phyloP scores from a whole-genome alignment of 2,113 vertebrate species.

The Actinemys pallida region DNA sequence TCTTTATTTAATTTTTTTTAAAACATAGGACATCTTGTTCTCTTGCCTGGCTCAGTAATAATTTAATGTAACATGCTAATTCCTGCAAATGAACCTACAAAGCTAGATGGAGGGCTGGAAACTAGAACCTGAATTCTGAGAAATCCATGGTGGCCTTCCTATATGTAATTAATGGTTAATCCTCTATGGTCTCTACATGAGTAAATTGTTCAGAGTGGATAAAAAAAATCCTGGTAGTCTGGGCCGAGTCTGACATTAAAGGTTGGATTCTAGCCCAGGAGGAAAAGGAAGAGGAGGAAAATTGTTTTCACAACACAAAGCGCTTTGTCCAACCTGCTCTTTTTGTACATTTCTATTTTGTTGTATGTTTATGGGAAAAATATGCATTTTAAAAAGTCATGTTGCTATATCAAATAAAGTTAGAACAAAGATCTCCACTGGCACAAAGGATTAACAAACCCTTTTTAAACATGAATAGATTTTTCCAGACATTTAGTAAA shows the following conservation, averaged over 20 bases:
- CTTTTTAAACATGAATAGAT: neutral
- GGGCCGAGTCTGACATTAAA: neutral
- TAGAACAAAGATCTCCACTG: neutral
- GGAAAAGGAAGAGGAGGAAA: neutral
- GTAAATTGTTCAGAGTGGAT: neutral
- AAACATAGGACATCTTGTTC: neutral
- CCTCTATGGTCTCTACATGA: neutral
- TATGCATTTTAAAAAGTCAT: neutral
- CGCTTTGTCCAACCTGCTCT: neutral
- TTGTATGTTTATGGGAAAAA: neutral
- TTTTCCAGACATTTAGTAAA: neutral
- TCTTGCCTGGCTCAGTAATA: neutral
- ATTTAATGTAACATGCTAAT: neutral
- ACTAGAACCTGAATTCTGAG: neutral
- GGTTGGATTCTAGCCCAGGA: neutral
- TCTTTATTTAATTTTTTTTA: neutral
- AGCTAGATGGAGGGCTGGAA: neutral
- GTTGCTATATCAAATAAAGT: conserved; percentile 14
- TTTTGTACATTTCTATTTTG: neutral
- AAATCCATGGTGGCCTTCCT: neutral
- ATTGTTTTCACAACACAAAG: neutral
- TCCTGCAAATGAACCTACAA: neutral
- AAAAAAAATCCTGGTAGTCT: neutral
- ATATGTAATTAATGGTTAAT: neutral
- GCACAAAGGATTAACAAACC: neutral